Evolutionary conservation across 2,888 invertebrate genomes (phyloP).

Genomic region (Eudasyphora cyanicolor): DNA sequence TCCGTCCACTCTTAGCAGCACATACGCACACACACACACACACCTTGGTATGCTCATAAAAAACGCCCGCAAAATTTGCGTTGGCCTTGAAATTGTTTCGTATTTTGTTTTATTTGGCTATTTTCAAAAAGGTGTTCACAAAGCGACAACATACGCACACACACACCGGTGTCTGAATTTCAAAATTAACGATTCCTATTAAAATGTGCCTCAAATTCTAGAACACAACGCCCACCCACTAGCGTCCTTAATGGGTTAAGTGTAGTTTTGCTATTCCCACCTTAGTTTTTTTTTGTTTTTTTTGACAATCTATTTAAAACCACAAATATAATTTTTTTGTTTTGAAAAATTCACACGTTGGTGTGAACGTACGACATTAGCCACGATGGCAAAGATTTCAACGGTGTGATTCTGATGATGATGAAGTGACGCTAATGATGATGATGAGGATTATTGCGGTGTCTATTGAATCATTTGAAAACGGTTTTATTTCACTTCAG

Average conservation of each 20-base stretch:
- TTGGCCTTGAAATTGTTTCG: constrained; percentile 57
- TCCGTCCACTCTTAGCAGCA: too few species aligned
- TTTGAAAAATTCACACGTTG: constrained; percentile 55
- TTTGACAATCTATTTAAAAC: background rate
- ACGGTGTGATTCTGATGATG: too few species aligned
- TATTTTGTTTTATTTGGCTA: too few species aligned
- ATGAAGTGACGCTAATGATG: background rate
- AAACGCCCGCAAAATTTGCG: background rate
- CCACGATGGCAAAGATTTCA: constrained; percentile 3
- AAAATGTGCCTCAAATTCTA: background rate
- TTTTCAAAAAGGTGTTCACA: constrained; percentile 50
- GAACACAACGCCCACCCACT: background rate
- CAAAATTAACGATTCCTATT: background rate
- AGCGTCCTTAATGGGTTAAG: constrained; percentile 52
- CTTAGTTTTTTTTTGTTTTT: constrained; percentile 41
- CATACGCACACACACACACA: background rate
- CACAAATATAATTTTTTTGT: too few species aligned
- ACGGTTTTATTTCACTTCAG: constrained; percentile 19
- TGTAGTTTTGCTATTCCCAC: constrained; percentile 38
- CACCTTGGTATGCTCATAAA: constrained; percentile 5
- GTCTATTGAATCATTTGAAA: constrained; percentile 48
- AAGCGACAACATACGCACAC: background rate
- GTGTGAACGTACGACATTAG: constrained; percentile 56
- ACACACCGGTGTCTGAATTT: background rate
- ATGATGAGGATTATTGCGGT: background rate